Conservation (phyloP, 1,140 invertebrate genomes). For the Lordiphosa clarofinis region DNA sequence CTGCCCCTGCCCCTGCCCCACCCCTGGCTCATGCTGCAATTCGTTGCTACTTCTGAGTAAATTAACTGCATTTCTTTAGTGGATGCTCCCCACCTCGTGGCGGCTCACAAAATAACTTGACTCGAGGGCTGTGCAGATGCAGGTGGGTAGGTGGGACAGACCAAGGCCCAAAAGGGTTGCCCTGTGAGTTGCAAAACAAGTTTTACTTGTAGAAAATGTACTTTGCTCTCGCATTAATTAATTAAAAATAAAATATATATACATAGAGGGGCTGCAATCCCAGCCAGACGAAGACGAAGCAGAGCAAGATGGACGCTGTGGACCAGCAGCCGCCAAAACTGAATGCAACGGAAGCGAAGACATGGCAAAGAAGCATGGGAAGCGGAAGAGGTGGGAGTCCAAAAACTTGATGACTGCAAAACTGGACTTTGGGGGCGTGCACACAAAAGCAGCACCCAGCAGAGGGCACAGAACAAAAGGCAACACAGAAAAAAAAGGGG, state of each 20-base stretch:
- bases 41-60: constrained; percentile 71
- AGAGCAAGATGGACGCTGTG: constrained; percentile 22
- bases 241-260: constrained; percentile 79
- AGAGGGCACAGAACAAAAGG: constrained; percentile 40
- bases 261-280: constrained; percentile 36
- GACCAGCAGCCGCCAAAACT: constrained; percentile 21
- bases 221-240: constrained; percentile 79
- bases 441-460: constrained; percentile 64
- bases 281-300: constrained; percentile 46
- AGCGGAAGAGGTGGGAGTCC: constrained; percentile 50
- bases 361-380: constrained; percentile 74
- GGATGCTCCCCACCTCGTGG: constrained; percentile 31
- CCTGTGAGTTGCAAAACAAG: constrained; percentile 66
- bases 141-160: constrained; percentile 6
- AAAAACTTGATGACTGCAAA: constrained; percentile 74
- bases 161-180: constrained; percentile 43
- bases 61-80: constrained; percentile 77
- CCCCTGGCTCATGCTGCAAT: constrained; percentile 17
- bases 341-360: constrained; percentile 77
- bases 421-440: constrained; percentile 67
- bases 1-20: background rate
- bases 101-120: constrained; percentile 44
- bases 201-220: constrained; percentile 79
- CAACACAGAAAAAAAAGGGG: constrained; percentile 50
- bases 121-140: constrained; percentile 8